phyloP scores from a whole-genome alignment of 2,888 invertebrate species.

The Platerodrilus igneus region DNA sequence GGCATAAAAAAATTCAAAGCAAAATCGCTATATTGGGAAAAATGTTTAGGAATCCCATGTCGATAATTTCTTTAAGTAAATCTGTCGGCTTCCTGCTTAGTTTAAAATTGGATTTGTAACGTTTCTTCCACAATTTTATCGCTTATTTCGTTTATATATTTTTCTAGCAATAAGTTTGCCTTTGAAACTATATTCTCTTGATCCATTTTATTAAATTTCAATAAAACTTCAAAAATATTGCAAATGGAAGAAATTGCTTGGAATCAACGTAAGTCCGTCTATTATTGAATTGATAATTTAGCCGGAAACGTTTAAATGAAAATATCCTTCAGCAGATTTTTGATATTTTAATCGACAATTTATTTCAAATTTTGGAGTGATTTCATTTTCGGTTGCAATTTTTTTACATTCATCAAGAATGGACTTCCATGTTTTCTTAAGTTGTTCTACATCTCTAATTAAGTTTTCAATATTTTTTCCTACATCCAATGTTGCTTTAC shows the following conservation, averaged over 20 bases:
- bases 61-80: constrained; percentile 3
- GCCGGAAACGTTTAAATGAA: constrained; percentile 3
- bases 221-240: constrained; percentile 4
- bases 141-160: constrained; percentile 8
- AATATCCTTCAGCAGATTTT: constrained; percentile 6
- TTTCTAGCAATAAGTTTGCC: constrained; percentile 5
- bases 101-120: constrained; percentile 6
- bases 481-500: constrained; percentile 9
- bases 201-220: constrained; percentile 8
- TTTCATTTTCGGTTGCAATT: constrained; percentile 8
- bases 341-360: constrained; percentile 2
- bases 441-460: constrained; percentile 9
- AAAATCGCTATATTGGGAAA: constrained; percentile 2
- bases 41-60: constrained; percentile 3
- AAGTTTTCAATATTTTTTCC: constrained; percentile 4
- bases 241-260: constrained; percentile 4
- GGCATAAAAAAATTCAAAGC: constrained; percentile 5
- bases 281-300: constrained; percentile 5
- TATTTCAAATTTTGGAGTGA: constrained; percentile 5
- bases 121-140: constrained; percentile 3
- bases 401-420: constrained; percentile 9
- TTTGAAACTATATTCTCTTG: constrained; percentile 6
- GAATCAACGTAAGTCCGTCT: constrained; percentile 6
- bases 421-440: constrained; percentile 9
- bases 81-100: constrained; percentile 6